Evolutionary conservation across 1,140 invertebrate genomes (phyloP), one percentile per base, ranked within the genome.

Genomic region (Nixonia krombeini): DNA sequence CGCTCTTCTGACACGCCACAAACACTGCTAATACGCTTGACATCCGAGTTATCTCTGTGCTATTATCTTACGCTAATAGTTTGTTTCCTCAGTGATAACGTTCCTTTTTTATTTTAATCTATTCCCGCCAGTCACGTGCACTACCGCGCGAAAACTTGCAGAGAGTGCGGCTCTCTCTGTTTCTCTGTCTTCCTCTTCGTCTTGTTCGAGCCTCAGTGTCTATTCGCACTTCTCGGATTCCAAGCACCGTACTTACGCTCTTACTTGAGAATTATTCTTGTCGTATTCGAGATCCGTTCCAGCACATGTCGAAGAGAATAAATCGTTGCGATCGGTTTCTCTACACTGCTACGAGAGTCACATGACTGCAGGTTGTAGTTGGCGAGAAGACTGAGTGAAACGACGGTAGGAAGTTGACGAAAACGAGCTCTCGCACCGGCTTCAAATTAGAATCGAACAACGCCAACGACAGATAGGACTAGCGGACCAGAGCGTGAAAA

Each of bases 31-130:
- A 57, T 53, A 41, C 65, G 63, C 69, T 77, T 81, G 73, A 68
- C 73, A 73, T 74, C 69, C 61, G 29, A 73, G 52, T 72, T 75
- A 71, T 71, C 78, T 76, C 66, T 47, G 40, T 52, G 64, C 66
- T 84, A 82, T 80, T 82, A 82, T 80, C 80, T 82, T 77, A 76
- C 71, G 79, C 72, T 81, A 83, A 84, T 84, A 84, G 81, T 80
- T 79, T 83, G 79, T 84, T 82, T 82, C 74, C 80, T 78, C 79
- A 81, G 70, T 63, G 81, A 84, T 83, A 83, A 84, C 52, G 64
- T 12, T 15, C 9, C 16, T 46, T 72, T 71, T 75, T 73, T 68
- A n/a, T 53, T 63, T 62, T 55, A 38, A 62, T 58, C 58, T 63
- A 63, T 69, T 68, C 52, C 35, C 49, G 33, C 29, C 13, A 12